phyloP scores from a whole-genome alignment of 2,888 invertebrate species.

The Biston stratarius region DNA sequence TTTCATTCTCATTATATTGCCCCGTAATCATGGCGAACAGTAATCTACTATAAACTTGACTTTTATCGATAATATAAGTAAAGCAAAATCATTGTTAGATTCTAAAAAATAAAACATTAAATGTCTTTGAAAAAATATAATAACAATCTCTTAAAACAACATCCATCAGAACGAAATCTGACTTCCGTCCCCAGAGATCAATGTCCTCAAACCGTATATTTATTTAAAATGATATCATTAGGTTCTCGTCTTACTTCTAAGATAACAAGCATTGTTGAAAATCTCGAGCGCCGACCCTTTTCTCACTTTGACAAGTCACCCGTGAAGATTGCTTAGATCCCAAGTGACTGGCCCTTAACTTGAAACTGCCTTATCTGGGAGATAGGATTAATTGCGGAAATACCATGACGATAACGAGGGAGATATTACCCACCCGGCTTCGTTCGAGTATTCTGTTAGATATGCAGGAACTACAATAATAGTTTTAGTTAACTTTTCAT shows the following conservation, averaged over 20 bases:
- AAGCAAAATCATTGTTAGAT: too few relatives aligned
- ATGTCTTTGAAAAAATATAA: too few relatives aligned
- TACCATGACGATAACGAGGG: conserved; percentile 77
- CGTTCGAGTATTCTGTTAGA: conserved; percentile 52
- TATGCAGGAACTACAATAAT: conserved; percentile 38
- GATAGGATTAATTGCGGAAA: conserved; percentile 85
- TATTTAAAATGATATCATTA: conserved; percentile 84
- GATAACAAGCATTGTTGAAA: conserved; percentile 87
- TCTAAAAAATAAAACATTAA: too few relatives aligned
- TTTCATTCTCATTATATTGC: too few relatives aligned
- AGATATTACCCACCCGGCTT: conserved; percentile 75
- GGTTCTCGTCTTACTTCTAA: conserved; percentile 81
- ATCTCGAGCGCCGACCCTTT: conserved; percentile 84
- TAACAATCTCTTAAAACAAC: not conserved
- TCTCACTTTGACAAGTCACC: conserved; percentile 85
- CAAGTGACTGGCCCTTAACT: conserved; percentile 81
- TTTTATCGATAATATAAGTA: too few relatives aligned
- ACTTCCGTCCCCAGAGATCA: conserved; percentile 46
- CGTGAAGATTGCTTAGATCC: conserved; percentile 86
- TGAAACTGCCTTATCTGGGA: conserved; percentile 82
- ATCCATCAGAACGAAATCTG: conserved; percentile 22
- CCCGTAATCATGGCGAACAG: too few relatives aligned
- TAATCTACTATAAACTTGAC: too few relatives aligned
- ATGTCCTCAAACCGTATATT: conserved; percentile 60
- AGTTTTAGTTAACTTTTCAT: conserved; percentile 7